These are phyloP conservation scores for Micrastur ruficollis DNA, from an alignment of 2,797 vertebrate genomes.

Conservation along the genomic window DNA sequence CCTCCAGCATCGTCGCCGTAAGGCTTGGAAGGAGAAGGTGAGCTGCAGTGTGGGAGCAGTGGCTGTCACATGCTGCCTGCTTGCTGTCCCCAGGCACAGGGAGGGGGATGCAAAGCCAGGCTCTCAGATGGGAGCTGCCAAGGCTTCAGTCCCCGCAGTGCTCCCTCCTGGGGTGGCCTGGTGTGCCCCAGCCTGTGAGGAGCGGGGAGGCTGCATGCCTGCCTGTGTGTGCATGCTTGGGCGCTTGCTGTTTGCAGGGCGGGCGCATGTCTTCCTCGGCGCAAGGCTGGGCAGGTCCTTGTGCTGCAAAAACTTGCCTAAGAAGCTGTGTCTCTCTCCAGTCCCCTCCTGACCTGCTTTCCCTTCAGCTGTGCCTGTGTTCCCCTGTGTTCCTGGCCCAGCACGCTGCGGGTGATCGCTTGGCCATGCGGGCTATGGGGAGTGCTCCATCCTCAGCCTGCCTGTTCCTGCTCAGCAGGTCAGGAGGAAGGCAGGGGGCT, in stretches of 20 bases:
- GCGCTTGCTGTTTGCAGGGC: not conserved
- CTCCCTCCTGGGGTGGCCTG: not conserved
- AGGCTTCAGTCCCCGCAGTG: not conserved
- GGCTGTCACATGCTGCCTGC: not conserved
- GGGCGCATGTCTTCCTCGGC: not conserved
- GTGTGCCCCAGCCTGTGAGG: not conserved
- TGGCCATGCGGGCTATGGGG: not conserved
- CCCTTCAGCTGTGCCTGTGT: not conserved
- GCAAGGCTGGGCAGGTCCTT: not conserved
- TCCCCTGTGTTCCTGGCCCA: too few species aligned
- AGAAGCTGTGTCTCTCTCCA: not conserved
- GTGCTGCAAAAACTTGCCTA: not conserved
- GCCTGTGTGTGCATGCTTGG: not conserved
- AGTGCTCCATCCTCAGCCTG: rapidly evolving
- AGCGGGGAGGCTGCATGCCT: not conserved
- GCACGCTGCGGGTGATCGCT: not conserved
- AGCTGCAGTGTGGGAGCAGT: not conserved
- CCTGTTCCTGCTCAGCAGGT: not conserved
- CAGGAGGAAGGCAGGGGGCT: not conserved
- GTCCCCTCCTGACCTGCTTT: not conserved
- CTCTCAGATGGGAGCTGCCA: rapidly evolving
- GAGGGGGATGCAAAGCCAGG: not conserved
- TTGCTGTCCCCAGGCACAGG: not conserved
- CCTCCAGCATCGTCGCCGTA: rapidly evolving
- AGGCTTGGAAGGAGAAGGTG: not conserved